Percentiles rank a stretch among this genome's conserved stretches.
phyloP scores from a whole-genome alignment of 1,140 invertebrate species.

The Reticulitermes speratus region DNA sequence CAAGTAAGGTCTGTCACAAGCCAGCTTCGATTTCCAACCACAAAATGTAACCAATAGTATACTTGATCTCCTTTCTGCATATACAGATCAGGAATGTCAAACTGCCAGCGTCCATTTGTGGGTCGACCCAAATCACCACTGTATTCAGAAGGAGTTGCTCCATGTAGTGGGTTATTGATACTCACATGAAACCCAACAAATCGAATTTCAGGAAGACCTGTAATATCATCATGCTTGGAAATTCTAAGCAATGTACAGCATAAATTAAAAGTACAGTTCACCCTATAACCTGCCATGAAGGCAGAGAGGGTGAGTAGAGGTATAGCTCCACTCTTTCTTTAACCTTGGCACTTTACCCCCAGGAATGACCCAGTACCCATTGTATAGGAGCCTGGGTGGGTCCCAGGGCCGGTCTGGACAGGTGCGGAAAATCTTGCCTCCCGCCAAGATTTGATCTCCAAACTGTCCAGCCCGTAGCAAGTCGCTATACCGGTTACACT shows the following conservation, averaged over 20 bases:
- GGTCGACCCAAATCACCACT: constrained; percentile 20
- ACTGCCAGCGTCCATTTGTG: neutral
- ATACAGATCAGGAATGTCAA: constrained; percentile 1
- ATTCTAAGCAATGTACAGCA: neutral
- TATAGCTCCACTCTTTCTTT: too few relatives aligned
- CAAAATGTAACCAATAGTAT: neutral
- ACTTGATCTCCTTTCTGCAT: neutral
- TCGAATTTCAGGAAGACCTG: constrained; percentile 3
- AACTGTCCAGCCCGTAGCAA: too few relatives aligned
- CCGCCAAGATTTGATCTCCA: too few relatives aligned
- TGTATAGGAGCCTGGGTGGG: too few relatives aligned
- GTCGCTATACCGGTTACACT: too few relatives aligned
- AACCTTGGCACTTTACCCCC: too few relatives aligned
- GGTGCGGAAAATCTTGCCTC: too few relatives aligned
- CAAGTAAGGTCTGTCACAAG: neutral
- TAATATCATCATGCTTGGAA: neutral
- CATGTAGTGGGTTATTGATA: neutral
- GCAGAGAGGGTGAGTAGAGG: too few relatives aligned
- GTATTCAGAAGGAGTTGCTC: neutral
- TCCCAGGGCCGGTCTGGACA: too few relatives aligned
- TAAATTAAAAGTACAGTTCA: too few relatives aligned
- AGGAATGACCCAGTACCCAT: too few relatives aligned
- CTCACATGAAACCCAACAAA: constrained; percentile 5
- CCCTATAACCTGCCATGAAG: too few relatives aligned
- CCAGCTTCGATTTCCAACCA: neutral